Conservation (phyloP, 2,113 vertebrate species). For the Halichoerus grypus region DNA sequence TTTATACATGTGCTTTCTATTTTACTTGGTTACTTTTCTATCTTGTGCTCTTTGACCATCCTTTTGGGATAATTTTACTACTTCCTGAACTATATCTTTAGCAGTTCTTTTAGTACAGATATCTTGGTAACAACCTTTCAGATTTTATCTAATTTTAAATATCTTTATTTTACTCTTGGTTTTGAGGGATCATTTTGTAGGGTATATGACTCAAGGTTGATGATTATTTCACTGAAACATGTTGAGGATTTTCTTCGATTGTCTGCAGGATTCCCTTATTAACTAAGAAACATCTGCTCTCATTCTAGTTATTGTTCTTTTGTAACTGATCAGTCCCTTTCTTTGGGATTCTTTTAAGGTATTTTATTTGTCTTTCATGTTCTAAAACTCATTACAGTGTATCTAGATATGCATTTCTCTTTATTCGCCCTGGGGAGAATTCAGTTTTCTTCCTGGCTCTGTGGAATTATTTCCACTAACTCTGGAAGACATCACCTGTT, state of each 20-base stretch:
- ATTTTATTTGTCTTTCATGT: constrained; percentile 39
- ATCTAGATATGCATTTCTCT: neutral
- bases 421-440: neutral
- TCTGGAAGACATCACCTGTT: neutral
- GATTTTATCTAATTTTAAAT: constrained; percentile 15
- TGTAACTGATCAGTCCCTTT: neutral
- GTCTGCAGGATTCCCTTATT: neutral
- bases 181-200: constrained; percentile 28
- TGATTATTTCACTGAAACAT: neutral
- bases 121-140: neutral
- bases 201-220: neutral
- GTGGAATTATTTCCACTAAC: neutral
- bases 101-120: neutral
- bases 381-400: neutral
- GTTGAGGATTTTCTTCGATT: neutral
- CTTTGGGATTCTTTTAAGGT: neutral
- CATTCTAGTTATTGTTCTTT: neutral
- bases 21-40: neutral
- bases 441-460: neutral
- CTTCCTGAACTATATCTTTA: neutral
- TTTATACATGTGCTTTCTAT: neutral
- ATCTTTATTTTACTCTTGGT: neutral
- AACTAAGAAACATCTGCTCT: neutral
- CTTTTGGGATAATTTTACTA: neutral
- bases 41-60: neutral